Evolutionary conservation across 2,113 vertebrate species (phyloP).

Genomic region (Emydura subglobosa): DNA sequence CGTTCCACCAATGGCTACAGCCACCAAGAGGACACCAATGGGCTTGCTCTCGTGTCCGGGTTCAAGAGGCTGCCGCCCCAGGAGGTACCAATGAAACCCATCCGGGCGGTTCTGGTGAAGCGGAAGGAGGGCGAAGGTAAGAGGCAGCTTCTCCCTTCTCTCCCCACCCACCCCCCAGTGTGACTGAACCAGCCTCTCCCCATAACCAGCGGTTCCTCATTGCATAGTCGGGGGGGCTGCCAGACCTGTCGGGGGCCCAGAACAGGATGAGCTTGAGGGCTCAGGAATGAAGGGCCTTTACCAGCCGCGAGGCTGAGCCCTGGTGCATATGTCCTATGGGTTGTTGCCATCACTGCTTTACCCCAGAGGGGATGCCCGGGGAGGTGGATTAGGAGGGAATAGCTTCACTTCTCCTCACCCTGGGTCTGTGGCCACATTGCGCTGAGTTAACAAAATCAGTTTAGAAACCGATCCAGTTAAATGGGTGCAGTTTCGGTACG

Average conservation of each 20-base stretch:
- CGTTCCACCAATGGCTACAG: not conserved
- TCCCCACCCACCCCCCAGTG: not conserved
- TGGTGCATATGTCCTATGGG: not conserved
- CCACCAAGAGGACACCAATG: not conserved
- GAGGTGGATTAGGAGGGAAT: not conserved
- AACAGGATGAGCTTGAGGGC: not conserved
- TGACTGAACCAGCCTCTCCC: not conserved
- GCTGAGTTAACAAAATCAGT: not conserved
- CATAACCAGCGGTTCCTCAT: not conserved
- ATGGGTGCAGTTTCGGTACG: not conserved
- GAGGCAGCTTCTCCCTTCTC: not conserved
- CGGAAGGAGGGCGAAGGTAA: constrained; percentile 87
- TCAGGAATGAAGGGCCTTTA: not conserved
- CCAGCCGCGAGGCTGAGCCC: not conserved
- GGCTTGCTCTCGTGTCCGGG: constrained; percentile 86
- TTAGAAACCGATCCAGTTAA: not conserved
- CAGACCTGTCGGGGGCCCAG: not conserved
- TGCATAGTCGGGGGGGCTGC: not conserved
- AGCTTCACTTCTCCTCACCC: not conserved
- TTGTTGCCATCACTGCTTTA: not conserved
- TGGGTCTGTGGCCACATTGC: not conserved
- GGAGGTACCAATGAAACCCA: constrained; percentile 79
- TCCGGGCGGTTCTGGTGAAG: constrained; percentile 87
- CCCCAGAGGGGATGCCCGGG: not conserved
- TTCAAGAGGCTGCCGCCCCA: constrained; percentile 88